Conservation (phyloP, 2,797 vertebrate genomes). For the Spheniscus humboldti region DNA sequence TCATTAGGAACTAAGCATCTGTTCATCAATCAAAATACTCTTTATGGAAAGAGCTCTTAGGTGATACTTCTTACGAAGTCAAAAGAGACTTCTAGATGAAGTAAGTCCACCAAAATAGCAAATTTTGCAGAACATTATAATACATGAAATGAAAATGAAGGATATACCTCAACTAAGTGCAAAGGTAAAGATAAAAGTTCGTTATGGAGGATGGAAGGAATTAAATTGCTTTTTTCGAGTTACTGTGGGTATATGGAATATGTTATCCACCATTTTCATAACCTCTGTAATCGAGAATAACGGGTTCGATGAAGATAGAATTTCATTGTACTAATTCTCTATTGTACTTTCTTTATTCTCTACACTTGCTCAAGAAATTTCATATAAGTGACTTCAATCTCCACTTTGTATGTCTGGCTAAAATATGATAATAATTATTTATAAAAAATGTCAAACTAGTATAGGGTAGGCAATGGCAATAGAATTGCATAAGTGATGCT, state of each 20-base stretch:
- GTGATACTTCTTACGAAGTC: background rate
- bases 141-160: background rate
- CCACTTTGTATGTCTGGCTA: background rate
- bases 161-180: background rate
- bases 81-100: background rate
- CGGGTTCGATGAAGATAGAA: background rate
- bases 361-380: background rate
- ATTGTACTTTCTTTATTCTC: background rate
- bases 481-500: background rate
- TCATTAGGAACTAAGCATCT: slow-evolving; percentile 18
- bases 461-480: background rate
- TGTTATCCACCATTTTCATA: background rate
- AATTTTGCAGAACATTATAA: background rate
- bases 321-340: background rate
- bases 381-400: background rate
- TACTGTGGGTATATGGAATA: background rate
- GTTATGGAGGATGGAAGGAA: background rate
- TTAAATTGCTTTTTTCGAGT: background rate
- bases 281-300: background rate
- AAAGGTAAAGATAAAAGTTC: background rate
- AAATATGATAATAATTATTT: background rate
- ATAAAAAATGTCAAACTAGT: background rate
- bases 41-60: background rate
- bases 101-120: background rate
- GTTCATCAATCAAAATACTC: slow-evolving; percentile 45